A percentile compares a stretch with the other conserved stretches of the same genome.
phyloP scores from a whole-genome alignment of 1,140 invertebrate genomes.

The Hycleus cichorii region DNA sequence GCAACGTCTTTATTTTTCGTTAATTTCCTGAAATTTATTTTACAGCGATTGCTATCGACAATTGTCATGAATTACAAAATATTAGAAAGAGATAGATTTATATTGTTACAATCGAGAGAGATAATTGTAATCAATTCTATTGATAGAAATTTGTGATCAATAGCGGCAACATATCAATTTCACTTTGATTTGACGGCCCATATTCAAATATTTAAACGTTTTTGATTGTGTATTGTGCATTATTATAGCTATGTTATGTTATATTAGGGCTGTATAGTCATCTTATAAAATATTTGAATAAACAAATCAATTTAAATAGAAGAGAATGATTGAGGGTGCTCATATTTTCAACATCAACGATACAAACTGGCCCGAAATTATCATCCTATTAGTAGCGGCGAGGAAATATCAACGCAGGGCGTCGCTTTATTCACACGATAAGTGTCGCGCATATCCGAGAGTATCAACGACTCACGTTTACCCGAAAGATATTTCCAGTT shows the following conservation, averaged over 20 bases:
- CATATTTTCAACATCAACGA: no score
- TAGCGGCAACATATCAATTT: constrained; percentile 14
- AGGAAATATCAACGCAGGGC: no score
- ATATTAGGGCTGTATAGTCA: not conserved
- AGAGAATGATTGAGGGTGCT: not conserved
- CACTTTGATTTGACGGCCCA: constrained; percentile 10
- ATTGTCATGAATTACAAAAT: not conserved
- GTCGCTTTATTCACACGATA: no score
- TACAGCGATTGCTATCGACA: not conserved
- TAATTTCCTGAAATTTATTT: not conserved
- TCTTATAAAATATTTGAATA: not conserved
- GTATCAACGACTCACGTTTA: no score
- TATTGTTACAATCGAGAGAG: no score
- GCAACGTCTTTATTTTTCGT: not conserved
- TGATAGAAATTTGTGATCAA: constrained; percentile 6
- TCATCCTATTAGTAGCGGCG: no score
- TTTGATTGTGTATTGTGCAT: constrained; percentile 9
- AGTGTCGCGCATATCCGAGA: no score
- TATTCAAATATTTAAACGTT: constrained; percentile 9
- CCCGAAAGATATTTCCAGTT: no score
- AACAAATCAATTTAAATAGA: not conserved
- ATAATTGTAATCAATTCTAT: constrained; percentile 1
- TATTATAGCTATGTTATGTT: not conserved
- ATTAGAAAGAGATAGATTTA: no score
- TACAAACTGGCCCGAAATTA: no score